Conservation (phyloP, 2,113 vertebrate species). For the Sinocyclocheilus grahami region DNA sequence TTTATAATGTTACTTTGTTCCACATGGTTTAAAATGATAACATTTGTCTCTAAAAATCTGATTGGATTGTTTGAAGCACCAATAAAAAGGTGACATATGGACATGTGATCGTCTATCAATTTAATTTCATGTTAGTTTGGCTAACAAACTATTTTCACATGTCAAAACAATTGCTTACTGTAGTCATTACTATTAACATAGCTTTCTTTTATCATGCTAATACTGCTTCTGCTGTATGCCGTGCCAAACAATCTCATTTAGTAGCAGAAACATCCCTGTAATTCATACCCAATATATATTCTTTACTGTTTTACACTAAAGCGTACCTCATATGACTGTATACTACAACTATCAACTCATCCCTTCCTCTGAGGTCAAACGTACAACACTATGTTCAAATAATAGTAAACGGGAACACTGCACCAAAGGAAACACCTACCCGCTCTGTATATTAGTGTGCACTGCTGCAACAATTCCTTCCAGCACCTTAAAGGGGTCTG, state of each 20-base stretch:
- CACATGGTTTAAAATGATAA: not conserved
- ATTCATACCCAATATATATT: not conserved
- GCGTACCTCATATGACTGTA: not conserved
- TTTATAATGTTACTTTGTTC: not conserved
- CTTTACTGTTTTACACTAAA: not conserved
- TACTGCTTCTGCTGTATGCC: not conserved
- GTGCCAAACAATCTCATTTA: not conserved
- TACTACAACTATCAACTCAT: not conserved
- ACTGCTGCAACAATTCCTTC: constrained; percentile 74
- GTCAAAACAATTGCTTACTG: not conserved
- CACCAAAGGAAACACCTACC: constrained; percentile 62
- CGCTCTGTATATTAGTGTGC: constrained; percentile 69
- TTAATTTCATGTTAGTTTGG: not conserved
- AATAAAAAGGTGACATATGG: not conserved
- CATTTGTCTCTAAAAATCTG: not conserved
- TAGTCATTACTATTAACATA: not conserved
- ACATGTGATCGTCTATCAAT: not conserved
- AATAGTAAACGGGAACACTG: not conserved
- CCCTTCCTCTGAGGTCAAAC: not conserved
- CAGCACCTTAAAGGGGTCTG: constrained; percentile 70
- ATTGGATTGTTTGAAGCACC: not conserved
- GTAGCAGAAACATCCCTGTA: not conserved
- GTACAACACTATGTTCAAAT: not conserved
- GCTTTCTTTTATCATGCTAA: not conserved
- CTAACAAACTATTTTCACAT: not conserved